phyloP scores from a whole-genome alignment of 2,888 invertebrate species.

The Lissonota sp. region DNA sequence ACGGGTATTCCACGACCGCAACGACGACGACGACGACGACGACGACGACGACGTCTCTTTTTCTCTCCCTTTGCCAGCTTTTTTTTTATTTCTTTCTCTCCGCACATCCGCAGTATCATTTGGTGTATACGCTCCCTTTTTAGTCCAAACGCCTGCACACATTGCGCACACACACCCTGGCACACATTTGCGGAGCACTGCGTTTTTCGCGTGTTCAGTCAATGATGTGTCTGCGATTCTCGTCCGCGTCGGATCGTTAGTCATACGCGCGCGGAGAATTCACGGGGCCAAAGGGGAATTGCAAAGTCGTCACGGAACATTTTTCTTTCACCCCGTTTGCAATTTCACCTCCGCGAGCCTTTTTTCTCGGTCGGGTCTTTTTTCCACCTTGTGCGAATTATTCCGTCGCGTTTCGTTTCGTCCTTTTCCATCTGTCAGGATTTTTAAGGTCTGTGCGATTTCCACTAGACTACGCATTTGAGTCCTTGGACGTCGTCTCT shows the following conservation, averaged over 20 bases:
- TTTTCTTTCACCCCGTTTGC: constrained; percentile 37
- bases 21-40: constrained; percentile 15
- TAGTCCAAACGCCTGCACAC: too few relatives aligned
- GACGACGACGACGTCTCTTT: constrained; percentile 39
- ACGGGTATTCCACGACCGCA: constrained; percentile 51
- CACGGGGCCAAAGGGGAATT: constrained; percentile 14
- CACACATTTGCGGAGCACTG: too few relatives aligned
- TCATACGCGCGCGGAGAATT: constrained; percentile 33
- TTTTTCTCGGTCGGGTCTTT: constrained; percentile 3
- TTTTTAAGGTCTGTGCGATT: not conserved
- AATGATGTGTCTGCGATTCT: constrained; percentile 48
- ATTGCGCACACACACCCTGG: too few relatives aligned
- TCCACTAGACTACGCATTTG: not conserved
- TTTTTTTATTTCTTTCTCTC: constrained; percentile 13
- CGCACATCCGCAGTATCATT: not conserved
- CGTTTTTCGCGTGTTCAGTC: constrained; percentile 39
- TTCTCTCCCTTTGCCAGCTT: constrained; percentile 24
- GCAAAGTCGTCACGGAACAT: constrained; percentile 12
- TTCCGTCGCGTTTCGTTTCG: constrained; percentile 52
- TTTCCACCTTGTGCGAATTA: constrained; percentile 40
- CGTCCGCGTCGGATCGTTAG: constrained; percentile 58
- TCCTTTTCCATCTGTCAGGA: constrained; percentile 25
- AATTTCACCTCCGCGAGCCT: constrained; percentile 37
- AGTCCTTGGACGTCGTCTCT: not conserved
- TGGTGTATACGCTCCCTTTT: constrained; percentile 1